phyloP scores from a whole-genome alignment of 2,888 invertebrate species.

The Ischnus inquisitorius region DNA sequence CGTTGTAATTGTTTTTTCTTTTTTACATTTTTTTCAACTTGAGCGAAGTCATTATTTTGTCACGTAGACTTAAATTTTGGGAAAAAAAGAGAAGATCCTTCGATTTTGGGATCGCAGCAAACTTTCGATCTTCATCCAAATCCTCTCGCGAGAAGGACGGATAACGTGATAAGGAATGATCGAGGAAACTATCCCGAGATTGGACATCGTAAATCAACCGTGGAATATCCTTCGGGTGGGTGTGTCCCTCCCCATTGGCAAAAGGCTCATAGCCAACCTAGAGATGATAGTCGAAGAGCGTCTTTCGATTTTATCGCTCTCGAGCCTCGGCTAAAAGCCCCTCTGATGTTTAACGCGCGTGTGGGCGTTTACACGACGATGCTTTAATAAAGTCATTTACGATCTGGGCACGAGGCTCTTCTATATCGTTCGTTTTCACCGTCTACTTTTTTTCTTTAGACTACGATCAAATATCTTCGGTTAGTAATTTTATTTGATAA shows the following conservation, averaged over 20 bases:
- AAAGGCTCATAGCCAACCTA: conserved; percentile 38
- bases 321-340: conserved; percentile 48
- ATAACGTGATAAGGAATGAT: conserved; percentile 21
- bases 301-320: conserved; percentile 69
- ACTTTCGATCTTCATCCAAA: not conserved
- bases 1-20: too few species aligned
- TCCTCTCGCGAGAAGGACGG: conserved; percentile 25
- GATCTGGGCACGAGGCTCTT: conserved; percentile 57
- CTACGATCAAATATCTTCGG: not conserved
- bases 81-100: not conserved
- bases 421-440: conserved; percentile 5
- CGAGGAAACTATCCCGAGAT: conserved; percentile 29
- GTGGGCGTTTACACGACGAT: conserved; percentile 8
- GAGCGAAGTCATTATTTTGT: too few species aligned
- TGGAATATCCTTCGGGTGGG: conserved; percentile 12
- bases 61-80: too few species aligned
- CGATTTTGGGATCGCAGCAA: not conserved
- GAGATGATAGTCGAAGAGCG: conserved; percentile 54
- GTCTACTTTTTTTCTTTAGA: not conserved
- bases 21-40: too few species aligned
- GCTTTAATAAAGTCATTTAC: conserved; percentile 74
- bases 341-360: conserved; percentile 16
- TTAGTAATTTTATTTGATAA: not conserved
- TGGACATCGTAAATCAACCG: conserved; percentile 46
- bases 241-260: conserved; percentile 1